A percentile compares a stretch with the other conserved stretches of the same genome.
Conservation (phyloP, 2,113 vertebrate species). For the Saguinus imperator region DNA sequence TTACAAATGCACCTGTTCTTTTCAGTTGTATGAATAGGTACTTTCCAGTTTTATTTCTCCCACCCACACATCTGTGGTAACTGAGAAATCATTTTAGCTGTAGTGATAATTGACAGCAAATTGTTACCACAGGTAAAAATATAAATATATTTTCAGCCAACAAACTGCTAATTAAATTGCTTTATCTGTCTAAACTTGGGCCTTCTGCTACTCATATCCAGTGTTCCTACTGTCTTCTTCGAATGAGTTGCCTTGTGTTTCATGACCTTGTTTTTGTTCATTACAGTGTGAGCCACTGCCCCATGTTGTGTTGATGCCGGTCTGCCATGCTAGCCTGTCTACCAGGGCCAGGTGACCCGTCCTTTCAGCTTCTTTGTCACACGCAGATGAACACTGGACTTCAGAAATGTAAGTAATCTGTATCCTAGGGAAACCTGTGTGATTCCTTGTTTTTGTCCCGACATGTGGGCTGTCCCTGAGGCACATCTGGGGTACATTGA, state of each 20-base stretch:
- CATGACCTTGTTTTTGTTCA: conserved; percentile 79
- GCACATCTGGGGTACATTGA: conserved; percentile 58
- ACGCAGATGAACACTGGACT: conserved; percentile 99
- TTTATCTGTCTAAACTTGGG: conserved; percentile 49
- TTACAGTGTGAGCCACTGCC: conserved; percentile 93
- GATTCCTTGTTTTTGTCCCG: conserved; percentile 75
- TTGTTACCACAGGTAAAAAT: conserved; percentile 40
- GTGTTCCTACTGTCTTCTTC: conserved; percentile 62
- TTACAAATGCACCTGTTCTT: not conserved
- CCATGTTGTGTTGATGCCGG: conserved; percentile 95
- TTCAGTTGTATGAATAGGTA: not conserved
- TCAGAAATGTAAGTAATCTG: conserved; percentile 98
- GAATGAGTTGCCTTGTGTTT: conserved; percentile 73
- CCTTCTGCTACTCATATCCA: conserved; percentile 29
- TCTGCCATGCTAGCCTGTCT: conserved; percentile 99
- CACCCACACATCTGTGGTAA: not conserved
- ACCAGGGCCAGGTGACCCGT: conserved; percentile 98
- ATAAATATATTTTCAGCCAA: conserved; percentile 23
- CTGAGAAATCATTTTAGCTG: conserved; percentile 47
- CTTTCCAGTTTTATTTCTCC: conserved; percentile 33
- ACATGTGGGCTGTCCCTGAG: conserved; percentile 62
- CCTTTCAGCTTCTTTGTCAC: conserved; percentile 98
- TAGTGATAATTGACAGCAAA: conserved; percentile 32
- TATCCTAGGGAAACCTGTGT: conserved; percentile 67
- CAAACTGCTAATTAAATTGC: conserved; percentile 53